Percentiles rank a stretch among this genome's conserved stretches.
phyloP scores from a whole-genome alignment of 2,888 invertebrate species.

The Rhodophaea formosa region DNA sequence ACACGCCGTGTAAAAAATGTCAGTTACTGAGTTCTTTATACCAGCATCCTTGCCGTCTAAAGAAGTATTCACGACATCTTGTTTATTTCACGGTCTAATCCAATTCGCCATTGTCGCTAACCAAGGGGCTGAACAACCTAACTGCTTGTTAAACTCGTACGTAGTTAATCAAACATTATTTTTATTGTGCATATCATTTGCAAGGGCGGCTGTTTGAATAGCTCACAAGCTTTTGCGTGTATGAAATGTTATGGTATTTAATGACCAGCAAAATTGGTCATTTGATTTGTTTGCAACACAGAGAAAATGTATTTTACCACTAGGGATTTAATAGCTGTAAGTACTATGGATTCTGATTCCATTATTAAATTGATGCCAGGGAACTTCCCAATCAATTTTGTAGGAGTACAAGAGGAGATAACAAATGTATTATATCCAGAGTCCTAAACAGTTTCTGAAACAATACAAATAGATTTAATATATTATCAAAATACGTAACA shows the following conservation, averaged over 20 bases:
- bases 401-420: no score
- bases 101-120: constrained; percentile 43
- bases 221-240: neutral
- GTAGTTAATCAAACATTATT: constrained; percentile 23
- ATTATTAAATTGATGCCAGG: no score
- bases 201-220: neutral
- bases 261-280: neutral
- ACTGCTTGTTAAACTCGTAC: constrained; percentile 24
- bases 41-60: constrained; percentile 25
- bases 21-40: constrained; percentile 14
- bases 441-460: no score
- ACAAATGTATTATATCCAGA: no score
- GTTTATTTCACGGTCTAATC: constrained; percentile 55
- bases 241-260: neutral
- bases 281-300: no score
- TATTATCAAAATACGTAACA: no score
- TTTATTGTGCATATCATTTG: constrained; percentile 18
- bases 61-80: constrained; percentile 37
- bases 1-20: no score
- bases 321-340: no score
- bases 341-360: no score
- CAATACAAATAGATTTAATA: no score
- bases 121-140: constrained; percentile 8
- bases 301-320: no score
- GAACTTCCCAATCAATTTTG: no score